Percentiles rank a stretch among this genome's conserved stretches.
These are phyloP conservation scores for Pangasius krempfi DNA, from an alignment of 2,797 vertebrate species.

Conservation along the genomic window DNA sequence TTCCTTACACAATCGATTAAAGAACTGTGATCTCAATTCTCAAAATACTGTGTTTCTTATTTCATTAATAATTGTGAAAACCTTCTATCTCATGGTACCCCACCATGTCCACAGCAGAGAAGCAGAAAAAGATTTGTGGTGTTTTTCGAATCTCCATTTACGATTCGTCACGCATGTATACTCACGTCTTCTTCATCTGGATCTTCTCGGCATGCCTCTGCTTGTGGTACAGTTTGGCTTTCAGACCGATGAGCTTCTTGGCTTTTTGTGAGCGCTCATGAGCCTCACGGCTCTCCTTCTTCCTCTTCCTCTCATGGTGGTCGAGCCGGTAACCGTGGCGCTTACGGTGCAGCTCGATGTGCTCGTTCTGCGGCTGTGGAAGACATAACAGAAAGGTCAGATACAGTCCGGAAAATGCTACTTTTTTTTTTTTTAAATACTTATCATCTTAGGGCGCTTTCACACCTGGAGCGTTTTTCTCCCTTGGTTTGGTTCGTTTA, in stretches of 20 bases:
- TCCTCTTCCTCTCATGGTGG: slow-evolving; percentile 93
- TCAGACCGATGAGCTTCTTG: slow-evolving; percentile 94
- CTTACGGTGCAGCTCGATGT: slow-evolving; percentile 95
- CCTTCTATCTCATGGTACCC: background rate
- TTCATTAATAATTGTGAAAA: background rate
- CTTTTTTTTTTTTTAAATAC: too few relatives aligned
- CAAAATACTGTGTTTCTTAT: background rate
- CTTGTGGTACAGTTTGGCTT: slow-evolving; percentile 97
- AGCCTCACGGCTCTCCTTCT: slow-evolving; percentile 93
- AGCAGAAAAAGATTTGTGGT: background rate
- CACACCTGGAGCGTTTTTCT: too few relatives aligned
- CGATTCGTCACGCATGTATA: slow-evolving; percentile 41
- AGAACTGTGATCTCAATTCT: background rate
- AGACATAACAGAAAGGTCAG: slow-evolving; percentile 5
- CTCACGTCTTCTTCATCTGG: slow-evolving; percentile 99
- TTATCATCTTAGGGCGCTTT: too few relatives aligned
- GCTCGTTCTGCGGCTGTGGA: slow-evolving; percentile 92
- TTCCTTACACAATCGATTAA: background rate
- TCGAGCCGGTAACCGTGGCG: slow-evolving; percentile 94
- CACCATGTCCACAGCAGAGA: background rate
- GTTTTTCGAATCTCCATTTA: background rate
- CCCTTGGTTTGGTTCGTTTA: too few relatives aligned
- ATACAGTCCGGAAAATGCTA: background rate
- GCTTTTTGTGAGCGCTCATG: slow-evolving; percentile 93
- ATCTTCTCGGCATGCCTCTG: slow-evolving; percentile 97